Conservation (phyloP, 2,113 vertebrate species). For the Scopus umbretta region DNA sequence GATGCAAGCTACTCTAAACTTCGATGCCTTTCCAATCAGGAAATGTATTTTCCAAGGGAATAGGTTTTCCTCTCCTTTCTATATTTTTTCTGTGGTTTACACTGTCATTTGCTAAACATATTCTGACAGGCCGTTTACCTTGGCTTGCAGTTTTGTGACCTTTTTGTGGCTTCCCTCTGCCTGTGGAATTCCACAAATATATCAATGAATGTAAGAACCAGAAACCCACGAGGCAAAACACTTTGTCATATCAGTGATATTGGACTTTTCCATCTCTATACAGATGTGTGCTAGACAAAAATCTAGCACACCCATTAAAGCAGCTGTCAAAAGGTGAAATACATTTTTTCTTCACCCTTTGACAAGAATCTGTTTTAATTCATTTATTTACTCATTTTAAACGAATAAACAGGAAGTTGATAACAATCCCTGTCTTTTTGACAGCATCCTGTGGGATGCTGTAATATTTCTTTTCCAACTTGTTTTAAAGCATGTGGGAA, state of each 20-base stretch:
- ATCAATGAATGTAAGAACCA: neutral
- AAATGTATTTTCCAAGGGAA: slow-evolving; percentile 1
- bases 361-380: neutral
- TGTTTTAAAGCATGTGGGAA: neutral
- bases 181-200: neutral
- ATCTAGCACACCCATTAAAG: neutral
- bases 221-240: neutral
- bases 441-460: neutral
- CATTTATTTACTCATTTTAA: neutral
- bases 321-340: neutral
- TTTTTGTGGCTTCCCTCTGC: neutral
- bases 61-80: neutral
- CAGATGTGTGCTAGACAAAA: neutral
- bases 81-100: neutral
- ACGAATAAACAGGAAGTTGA: neutral
- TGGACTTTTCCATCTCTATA: neutral
- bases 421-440: neutral
- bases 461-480: neutral
- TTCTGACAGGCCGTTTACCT: slow-evolving; percentile 8
- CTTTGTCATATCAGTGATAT: neutral
- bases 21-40: neutral
- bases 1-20: neutral
- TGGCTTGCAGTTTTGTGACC: neutral
- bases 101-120: slow-evolving; percentile 11
- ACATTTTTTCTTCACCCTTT: neutral